A percentile compares a stretch with the other conserved stretches of the same genome.
phyloP scores from a whole-genome alignment of 2,888 invertebrate genomes.

The Pachliopta kotzebuea region DNA sequence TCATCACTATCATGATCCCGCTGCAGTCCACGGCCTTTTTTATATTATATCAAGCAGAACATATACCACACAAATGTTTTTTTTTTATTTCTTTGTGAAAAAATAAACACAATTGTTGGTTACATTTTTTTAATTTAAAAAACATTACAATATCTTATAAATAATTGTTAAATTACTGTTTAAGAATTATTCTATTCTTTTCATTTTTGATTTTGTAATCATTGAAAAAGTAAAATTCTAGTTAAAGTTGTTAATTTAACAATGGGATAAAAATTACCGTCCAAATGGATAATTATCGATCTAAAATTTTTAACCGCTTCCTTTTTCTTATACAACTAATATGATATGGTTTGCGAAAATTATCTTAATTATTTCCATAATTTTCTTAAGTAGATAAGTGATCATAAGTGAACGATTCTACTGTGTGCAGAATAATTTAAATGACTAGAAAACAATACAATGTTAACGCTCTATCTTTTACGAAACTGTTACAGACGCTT shows the following conservation, averaged over 20 bases:
- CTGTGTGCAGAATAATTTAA: not conserved
- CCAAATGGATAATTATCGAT: too few species aligned
- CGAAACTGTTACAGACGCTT: not conserved
- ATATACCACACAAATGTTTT: not conserved
- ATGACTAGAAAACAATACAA: not conserved
- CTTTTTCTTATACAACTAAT: slow-evolving; percentile 49
- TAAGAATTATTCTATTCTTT: not conserved
- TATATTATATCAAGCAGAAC: too few species aligned
- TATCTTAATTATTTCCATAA: slow-evolving; percentile 19
- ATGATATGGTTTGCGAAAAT: slow-evolving; percentile 69
- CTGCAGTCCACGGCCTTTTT: too few species aligned
- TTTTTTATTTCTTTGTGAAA: not conserved
- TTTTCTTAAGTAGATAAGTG: slow-evolving; percentile 4
- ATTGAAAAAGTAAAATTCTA: not conserved
- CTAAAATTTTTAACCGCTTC: too few species aligned
- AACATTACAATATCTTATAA: not conserved
- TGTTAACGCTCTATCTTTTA: not conserved
- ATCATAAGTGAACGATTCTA: not conserved
- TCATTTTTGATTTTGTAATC: not conserved
- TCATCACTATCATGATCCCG: too few species aligned
- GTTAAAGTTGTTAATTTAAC: not conserved
- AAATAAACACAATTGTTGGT: not conserved
- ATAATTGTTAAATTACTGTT: not conserved
- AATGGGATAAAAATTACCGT: not conserved
- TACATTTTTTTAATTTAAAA: not conserved